Evolutionary conservation across 2,113 vertebrate genomes (phyloP).

Genomic region (Pomatorhinus ruficollis): DNA sequence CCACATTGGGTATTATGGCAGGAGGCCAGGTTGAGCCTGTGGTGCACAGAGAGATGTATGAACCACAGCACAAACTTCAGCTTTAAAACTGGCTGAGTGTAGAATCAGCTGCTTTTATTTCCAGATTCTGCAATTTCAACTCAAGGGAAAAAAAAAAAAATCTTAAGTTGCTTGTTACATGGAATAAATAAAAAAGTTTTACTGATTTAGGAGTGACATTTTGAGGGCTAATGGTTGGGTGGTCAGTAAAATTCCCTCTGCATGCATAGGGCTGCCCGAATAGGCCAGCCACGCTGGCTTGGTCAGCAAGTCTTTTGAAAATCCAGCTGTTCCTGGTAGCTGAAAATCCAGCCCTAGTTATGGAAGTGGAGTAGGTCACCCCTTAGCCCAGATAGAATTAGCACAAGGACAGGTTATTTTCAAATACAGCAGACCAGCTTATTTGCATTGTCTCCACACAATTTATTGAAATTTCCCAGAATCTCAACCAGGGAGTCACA

Average conservation of each 20-base stretch:
- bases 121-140: not conserved
- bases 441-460: not conserved
- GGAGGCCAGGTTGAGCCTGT: not conserved
- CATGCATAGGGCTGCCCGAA: not conserved
- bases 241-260: not conserved
- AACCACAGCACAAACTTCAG: not conserved
- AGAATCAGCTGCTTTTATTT: not conserved
- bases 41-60: not conserved
- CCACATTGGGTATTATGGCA: accelerated
- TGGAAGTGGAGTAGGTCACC: conserved; percentile 6
- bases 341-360: not conserved
- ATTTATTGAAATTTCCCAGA: not conserved
- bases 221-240: not conserved
- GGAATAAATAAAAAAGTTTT: not conserved
- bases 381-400: not conserved
- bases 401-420: conserved; percentile 18
- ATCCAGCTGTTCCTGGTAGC: not conserved
- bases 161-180: accelerated
- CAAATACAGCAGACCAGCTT: not conserved
- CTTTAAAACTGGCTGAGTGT: not conserved
- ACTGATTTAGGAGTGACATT: not conserved
- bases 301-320: not conserved
- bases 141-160: not conserved
- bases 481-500: not conserved
- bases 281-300: not conserved